Evolutionary conservation across 2,113 vertebrate species (phyloP).

Genomic region (Nesospiza acunhae): DNA sequence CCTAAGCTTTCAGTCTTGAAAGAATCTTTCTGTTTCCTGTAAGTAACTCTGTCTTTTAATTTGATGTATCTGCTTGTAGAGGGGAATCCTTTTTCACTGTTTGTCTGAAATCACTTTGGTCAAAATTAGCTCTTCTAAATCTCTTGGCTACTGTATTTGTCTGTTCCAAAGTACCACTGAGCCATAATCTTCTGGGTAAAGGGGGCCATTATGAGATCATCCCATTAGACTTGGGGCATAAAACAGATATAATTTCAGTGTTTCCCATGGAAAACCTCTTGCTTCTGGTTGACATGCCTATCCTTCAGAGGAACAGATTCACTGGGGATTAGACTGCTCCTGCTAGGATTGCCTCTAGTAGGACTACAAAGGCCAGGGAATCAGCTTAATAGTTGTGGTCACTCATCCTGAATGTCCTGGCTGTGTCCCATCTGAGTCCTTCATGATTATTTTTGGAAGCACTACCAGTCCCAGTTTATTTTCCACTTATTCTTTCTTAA

Average conservation of each 20-base stretch:
- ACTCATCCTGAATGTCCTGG: neutral
- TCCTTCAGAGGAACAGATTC: neutral
- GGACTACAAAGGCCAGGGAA: neutral
- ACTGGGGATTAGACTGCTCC: neutral
- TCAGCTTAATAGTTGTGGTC: neutral
- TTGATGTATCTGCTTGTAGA: neutral
- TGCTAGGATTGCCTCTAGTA: neutral
- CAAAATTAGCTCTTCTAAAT: neutral
- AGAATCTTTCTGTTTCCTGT: constrained; percentile 26
- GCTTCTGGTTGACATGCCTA: neutral
- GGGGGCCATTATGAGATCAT: neutral
- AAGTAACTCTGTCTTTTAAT: neutral
- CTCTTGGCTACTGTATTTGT: neutral
- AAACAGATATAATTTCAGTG: neutral
- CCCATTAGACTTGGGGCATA: neutral
- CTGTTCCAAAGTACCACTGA: neutral
- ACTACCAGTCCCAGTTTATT: neutral
- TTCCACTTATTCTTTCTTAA: neutral
- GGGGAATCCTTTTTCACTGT: neutral
- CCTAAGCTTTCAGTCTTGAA: constrained; percentile 43
- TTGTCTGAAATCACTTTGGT: neutral
- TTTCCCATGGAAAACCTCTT: neutral
- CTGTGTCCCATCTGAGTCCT: neutral
- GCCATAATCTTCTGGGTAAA: neutral
- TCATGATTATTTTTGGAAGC: neutral